phyloP scores from a whole-genome alignment of 2,113 vertebrate genomes.

The Lagenorhynchus albirostris region DNA sequence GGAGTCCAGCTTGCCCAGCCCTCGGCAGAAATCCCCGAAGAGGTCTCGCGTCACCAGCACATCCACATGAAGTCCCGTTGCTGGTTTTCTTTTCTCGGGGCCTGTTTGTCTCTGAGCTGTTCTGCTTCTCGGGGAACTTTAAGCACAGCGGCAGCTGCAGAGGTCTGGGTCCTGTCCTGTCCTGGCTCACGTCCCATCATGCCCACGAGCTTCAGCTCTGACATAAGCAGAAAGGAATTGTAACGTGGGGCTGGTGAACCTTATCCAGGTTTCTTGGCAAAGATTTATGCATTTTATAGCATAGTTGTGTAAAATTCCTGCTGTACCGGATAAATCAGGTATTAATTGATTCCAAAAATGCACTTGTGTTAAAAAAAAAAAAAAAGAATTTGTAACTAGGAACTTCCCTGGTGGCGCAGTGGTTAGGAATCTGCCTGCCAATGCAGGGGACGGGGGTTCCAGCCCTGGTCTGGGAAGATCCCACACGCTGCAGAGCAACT shows the following conservation, averaged over 20 bases:
- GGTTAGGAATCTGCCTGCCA: no score
- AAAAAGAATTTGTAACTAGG: background rate
- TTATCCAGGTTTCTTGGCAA: background rate
- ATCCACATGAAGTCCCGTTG: background rate
- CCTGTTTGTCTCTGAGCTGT: background rate
- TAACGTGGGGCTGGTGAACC: background rate
- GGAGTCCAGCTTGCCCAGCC: background rate
- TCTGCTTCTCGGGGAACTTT: no score
- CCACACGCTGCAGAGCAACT: no score
- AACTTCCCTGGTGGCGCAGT: no score
- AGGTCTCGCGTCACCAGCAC: background rate
- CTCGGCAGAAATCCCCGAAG: background rate
- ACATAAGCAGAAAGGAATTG: background rate
- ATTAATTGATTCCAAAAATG: background rate
- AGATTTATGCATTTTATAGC: background rate
- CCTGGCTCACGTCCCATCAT: fast-evolving
- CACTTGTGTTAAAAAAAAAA: background rate
- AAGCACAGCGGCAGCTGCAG: background rate
- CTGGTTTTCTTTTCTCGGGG: background rate
- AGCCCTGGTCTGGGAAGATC: no score
- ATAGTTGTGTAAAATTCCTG: background rate
- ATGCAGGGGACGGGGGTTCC: no score
- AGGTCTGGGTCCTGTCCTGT: background rate
- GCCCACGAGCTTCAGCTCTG: background rate
- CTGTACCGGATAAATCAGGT: background rate